Evolutionary conservation across 2,888 invertebrate species (phyloP), one percentile per base, ranked within the genome.

Genomic region (Sesia apiformis): DNA sequence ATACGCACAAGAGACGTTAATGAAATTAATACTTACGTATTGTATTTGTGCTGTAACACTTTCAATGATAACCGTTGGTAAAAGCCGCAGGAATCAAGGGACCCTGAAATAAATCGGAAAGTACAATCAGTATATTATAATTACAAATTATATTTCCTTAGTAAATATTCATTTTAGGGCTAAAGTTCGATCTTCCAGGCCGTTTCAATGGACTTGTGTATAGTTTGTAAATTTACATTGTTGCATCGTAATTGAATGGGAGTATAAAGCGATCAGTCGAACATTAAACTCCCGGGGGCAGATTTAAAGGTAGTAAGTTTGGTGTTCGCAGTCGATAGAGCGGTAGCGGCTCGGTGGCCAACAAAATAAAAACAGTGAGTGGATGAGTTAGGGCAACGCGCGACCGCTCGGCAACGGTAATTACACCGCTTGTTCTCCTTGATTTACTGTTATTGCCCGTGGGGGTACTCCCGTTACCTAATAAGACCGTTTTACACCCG

Each of bases 41-140:
- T 85, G 82, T 84, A 84, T 85, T 87, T 88, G 85, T 88, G 85
- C 87, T 89, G 83, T 76, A 81, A 87, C 86, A 84, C 92, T 91
- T 91, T 95, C 95, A 96, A 94, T 97, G 97, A 93, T 97, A 97
- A 92, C 98, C 98, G 93, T 98, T 98, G 93, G 97, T 97, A 92
- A 97, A 98, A 91, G 97, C 97, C 92, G 97, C 97, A 91, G 97
- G 97, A 93, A 98, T 97, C 93, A 98, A 93, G 85, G 97, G 96
- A 84, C 97, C 97, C 97, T 97, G 94, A 65, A 94, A 94, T 82
- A 84, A 82, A 63, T 71, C 51, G 70, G 66, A 70, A 62, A 58
- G 62, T 62, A 51, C 39, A 39, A 42, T 54, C 8, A 54, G 51
- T 39, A 23, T 23, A 23, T 23, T 23, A 2, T 23, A 23, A 23